Evolutionary conservation across 2,113 vertebrate genomes (phyloP).

Genomic region (Trachemys scripta): DNA sequence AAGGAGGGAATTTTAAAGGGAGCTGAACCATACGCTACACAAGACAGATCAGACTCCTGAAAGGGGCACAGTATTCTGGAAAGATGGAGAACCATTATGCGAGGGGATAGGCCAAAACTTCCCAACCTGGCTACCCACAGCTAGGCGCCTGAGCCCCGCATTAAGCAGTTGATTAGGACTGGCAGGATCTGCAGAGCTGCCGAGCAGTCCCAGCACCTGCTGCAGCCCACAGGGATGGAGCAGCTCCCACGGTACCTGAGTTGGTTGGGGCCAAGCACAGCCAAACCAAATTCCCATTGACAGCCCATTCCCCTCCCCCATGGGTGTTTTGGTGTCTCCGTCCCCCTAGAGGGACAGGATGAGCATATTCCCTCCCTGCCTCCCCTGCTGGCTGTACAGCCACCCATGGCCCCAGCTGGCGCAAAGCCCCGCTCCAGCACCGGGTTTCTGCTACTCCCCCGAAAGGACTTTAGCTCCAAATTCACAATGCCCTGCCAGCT

Average conservation of each 20-base stretch:
- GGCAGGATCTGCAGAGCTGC: background rate
- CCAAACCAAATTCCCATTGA: background rate
- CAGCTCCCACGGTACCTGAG: background rate
- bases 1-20: too few species aligned
- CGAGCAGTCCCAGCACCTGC: background rate
- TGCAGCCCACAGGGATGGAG: background rate
- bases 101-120: too few species aligned
- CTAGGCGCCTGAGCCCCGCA: too few species aligned
- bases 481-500: background rate
- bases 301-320: accelerated
- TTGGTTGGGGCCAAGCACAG: background rate
- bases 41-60: too few species aligned
- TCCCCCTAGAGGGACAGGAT: background rate
- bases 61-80: too few species aligned
- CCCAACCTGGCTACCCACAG: too few species aligned
- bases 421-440: background rate
- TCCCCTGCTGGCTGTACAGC: background rate
- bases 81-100: too few species aligned
- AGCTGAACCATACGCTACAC: too few species aligned
- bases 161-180: too few species aligned
- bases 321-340: background rate
- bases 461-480: background rate
- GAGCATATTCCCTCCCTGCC: background rate
- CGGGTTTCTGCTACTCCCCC: background rate
- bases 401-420: background rate